These are phyloP conservation scores for Panthera uncia DNA, from an alignment of 2,113 vertebrate genomes.

Conservation along the genomic window DNA sequence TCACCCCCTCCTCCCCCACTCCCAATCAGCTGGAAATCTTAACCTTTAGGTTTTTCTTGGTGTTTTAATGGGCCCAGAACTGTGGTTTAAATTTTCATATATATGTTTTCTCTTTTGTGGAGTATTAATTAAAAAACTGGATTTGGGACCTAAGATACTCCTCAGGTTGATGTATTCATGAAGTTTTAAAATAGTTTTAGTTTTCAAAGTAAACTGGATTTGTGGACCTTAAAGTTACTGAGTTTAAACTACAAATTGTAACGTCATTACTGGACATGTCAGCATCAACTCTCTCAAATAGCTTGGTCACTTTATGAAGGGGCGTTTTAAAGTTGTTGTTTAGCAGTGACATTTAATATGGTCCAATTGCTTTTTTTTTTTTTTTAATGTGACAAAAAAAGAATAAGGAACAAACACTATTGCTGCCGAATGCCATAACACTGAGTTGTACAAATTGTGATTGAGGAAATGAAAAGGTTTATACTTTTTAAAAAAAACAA, in stretches of 20 bases:
- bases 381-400: slow-evolving; percentile 75
- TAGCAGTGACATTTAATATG: slow-evolving; percentile 71
- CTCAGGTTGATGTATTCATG: slow-evolving; percentile 83
- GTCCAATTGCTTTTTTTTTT: slow-evolving; percentile 75
- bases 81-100: slow-evolving; percentile 68
- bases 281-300: slow-evolving; percentile 59
- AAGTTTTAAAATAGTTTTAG: slow-evolving; percentile 78
- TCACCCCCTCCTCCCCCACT: too few relatives aligned
- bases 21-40: slow-evolving; percentile 59
- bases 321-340: slow-evolving; percentile 66
- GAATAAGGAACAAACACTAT: slow-evolving; percentile 85
- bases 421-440: slow-evolving; percentile 87
- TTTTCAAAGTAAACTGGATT: slow-evolving; percentile 79
- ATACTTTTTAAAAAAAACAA: slow-evolving; percentile 86
- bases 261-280: slow-evolving; percentile 71
- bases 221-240: slow-evolving; percentile 72
- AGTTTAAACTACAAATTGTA: slow-evolving; percentile 59
- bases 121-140: slow-evolving; percentile 82
- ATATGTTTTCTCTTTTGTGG: slow-evolving; percentile 74
- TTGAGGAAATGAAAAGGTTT: slow-evolving; percentile 87
- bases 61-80: slow-evolving; percentile 76
- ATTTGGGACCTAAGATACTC: slow-evolving; percentile 83
- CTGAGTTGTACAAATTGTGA: slow-evolving; percentile 89
- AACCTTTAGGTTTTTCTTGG: slow-evolving; percentile 44
- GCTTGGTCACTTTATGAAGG: slow-evolving; percentile 71